Evolutionary conservation across 1,140 invertebrate genomes (phyloP).

Genomic region (Conopomorpha cramerella): DNA sequence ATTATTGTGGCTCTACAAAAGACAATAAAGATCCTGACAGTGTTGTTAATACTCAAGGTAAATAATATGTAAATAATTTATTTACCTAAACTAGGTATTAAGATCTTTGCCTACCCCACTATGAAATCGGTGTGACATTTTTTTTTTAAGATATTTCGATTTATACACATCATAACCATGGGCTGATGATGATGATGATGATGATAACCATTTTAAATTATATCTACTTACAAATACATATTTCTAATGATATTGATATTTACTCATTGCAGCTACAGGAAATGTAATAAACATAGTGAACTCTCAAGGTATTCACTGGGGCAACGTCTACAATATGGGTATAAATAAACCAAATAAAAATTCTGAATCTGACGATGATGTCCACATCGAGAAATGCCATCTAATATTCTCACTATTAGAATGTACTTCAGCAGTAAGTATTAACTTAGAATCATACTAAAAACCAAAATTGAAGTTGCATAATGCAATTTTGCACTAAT

Average conservation of each 20-base stretch:
- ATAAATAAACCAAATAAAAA: slow-evolving; percentile 9
- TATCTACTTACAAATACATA: too few relatives aligned
- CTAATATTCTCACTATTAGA: slow-evolving; percentile 35
- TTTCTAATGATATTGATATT: too few relatives aligned
- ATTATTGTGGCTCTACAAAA: slow-evolving; percentile 5
- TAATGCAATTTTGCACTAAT: too few relatives aligned
- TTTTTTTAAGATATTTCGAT: too few relatives aligned
- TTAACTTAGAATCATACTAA: slow-evolving; percentile 1
- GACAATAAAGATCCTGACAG: slow-evolving; percentile 14
- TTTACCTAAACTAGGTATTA: neutral
- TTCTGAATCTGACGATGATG: slow-evolving; percentile 17
- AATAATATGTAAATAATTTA: neutral
- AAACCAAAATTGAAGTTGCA: neutral
- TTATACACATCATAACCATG: too few relatives aligned
- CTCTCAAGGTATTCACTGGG: slow-evolving; percentile 32
- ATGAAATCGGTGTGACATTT: too few relatives aligned
- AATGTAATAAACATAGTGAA: slow-evolving; percentile 52
- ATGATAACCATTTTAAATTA: too few relatives aligned
- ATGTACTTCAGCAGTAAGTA: slow-evolving; percentile 25
- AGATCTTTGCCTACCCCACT: too few relatives aligned
- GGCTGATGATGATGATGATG: too few relatives aligned
- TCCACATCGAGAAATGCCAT: slow-evolving; percentile 35
- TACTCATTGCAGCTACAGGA: slow-evolving; percentile 39
- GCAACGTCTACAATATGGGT: slow-evolving; percentile 47
- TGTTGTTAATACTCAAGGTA: slow-evolving; percentile 36